These are phyloP conservation scores for Leucophora obtusa DNA, from an alignment of 2,888 invertebrate species.

Conservation along the genomic window DNA sequence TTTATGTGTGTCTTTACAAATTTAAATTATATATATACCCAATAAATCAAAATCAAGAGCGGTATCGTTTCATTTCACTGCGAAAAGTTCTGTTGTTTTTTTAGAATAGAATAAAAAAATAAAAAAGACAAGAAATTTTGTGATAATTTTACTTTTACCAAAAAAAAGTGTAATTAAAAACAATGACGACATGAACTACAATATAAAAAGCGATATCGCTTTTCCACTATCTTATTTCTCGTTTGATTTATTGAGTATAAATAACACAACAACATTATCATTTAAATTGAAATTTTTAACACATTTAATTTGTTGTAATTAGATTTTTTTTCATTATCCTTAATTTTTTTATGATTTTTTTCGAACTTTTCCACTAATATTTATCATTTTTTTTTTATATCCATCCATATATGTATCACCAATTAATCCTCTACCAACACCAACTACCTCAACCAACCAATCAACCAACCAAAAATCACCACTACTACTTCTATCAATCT, in stretches of 20 bases:
- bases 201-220: background rate
- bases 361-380: conserved; percentile 47
- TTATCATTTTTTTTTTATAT: conserved; percentile 55
- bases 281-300: conserved; percentile 24
- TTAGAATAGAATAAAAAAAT: too few relatives aligned
- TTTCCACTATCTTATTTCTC: too few relatives aligned
- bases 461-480: conserved; percentile 44
- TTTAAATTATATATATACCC: background rate
- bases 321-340: conserved; percentile 30
- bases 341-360: conserved; percentile 14
- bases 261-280: background rate
- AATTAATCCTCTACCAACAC: conserved; percentile 30
- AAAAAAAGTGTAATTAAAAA: too few relatives aligned
- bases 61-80: background rate
- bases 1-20: background rate
- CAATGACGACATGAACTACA: background rate
- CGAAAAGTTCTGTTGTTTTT: too few relatives aligned
- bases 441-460: conserved; percentile 28
- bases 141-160: too few relatives aligned
- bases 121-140: too few relatives aligned
- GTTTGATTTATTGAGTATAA: background rate
- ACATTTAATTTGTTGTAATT: conserved; percentile 34
- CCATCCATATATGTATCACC: conserved; percentile 47
- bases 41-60: background rate
- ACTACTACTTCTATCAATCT: conserved; percentile 47